phyloP scores from a whole-genome alignment of 1,140 invertebrate genomes.

The Brachionus calyciflorus region DNA sequence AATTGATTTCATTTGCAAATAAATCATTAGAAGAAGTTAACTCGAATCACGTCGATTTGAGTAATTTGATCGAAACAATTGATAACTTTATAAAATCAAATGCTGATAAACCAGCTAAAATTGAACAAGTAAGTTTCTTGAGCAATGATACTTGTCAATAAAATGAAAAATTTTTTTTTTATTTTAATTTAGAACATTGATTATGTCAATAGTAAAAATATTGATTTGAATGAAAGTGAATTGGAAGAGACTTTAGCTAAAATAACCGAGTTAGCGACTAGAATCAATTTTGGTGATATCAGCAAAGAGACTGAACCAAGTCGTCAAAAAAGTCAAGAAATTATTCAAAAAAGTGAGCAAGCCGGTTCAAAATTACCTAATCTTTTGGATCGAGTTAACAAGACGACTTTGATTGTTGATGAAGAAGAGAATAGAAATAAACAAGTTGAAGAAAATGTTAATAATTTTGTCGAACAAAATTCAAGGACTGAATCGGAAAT shows the following conservation, averaged over 20 bases:
- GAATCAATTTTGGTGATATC: neutral
- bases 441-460: neutral
- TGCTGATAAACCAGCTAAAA: constrained; percentile 13
- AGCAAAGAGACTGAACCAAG: constrained; percentile 2
- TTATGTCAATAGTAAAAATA: constrained; percentile 7
- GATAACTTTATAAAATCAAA: constrained; percentile 8
- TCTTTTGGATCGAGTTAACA: neutral
- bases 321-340: neutral
- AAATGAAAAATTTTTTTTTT: neutral
- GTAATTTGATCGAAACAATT: neutral
- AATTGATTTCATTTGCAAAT: constrained; percentile 22
- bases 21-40: constrained; percentile 6
- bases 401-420: neutral
- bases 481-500: neutral
- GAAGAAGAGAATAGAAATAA: no score
- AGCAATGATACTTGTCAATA: no score
- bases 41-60: neutral
- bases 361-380: neutral
- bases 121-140: neutral
- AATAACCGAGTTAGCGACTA: neutral
- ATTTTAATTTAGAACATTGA: constrained; percentile 12
- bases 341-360: neutral
- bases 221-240: constrained; percentile 18
- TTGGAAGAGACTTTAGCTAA: neutral
- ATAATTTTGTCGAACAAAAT: neutral